These are phyloP conservation scores for Syrmaticus mikado DNA, from an alignment of 2,113 vertebrate species.

Conservation along the genomic window DNA sequence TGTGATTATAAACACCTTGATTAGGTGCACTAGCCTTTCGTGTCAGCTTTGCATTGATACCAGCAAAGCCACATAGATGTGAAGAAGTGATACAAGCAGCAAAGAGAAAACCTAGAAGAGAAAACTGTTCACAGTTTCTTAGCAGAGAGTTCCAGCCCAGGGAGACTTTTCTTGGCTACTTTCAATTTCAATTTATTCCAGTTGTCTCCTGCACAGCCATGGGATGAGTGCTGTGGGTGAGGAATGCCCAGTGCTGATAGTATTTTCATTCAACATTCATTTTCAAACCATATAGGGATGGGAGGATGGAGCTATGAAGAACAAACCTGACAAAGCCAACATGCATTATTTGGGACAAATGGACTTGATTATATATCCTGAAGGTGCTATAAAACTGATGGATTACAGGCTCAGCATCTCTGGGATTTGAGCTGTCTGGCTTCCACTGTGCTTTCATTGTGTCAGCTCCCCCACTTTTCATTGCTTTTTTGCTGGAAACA, in stretches of 20 bases:
- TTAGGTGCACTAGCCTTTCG: not conserved
- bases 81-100: not conserved
- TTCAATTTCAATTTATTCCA: not conserved
- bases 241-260: not conserved
- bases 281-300: not conserved
- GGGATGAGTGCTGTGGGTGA: not conserved
- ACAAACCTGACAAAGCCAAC: not conserved
- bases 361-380: constrained; percentile 4
- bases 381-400: constrained; percentile 49
- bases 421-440: constrained; percentile 34
- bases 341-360: not conserved
- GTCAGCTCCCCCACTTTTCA: not conserved
- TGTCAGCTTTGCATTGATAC: not conserved
- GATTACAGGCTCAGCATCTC: constrained; percentile 21
- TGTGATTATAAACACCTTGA: not conserved
- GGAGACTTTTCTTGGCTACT: not conserved
- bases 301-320: not conserved
- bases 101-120: not conserved
- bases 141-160: not conserved
- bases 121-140: not conserved
- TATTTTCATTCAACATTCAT: not conserved
- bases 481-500: constrained; percentile 20
- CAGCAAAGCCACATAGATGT: not conserved
- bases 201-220: not conserved
- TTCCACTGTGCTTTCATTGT: constrained; percentile 58